A percentile compares a stretch with the other conserved stretches of the same genome.
phyloP scores from a whole-genome alignment of 2,888 invertebrate genomes.

The Esperia sulphurella region DNA sequence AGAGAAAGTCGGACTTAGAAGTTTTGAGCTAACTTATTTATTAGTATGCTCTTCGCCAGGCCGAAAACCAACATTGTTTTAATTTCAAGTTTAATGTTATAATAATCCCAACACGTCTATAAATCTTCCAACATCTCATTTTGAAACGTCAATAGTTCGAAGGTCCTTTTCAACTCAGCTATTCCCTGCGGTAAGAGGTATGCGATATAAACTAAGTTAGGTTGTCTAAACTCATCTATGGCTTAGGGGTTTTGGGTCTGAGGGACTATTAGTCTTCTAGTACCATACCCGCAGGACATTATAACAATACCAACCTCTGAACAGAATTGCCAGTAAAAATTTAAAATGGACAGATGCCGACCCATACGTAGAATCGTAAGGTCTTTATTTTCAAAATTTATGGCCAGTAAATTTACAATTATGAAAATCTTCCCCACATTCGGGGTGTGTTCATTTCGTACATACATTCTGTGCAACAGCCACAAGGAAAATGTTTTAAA shows the following conservation, averaged over 20 bases:
- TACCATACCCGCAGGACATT: background rate
- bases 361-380: no score
- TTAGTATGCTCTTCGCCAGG: no score
- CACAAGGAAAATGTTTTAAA: constrained; percentile 23
- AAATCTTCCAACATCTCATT: constrained; percentile 17
- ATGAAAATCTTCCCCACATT: background rate
- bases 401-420: background rate
- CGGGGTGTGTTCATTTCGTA: no score
- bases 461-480: background rate
- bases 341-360: no score
- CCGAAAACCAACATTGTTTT: no score
- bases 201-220: background rate
- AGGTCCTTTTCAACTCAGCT: background rate
- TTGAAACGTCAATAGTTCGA: constrained; percentile 3
- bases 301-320: background rate
- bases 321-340: no score
- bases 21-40: no score
- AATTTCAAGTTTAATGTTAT: no score
- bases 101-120: background rate
- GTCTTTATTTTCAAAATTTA: background rate
- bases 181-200: background rate
- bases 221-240: background rate
- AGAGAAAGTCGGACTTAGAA: no score
- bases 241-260: background rate
- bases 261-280: background rate